Evolutionary conservation across 2,888 invertebrate genomes (phyloP).

Genomic region (Ernsta delagoae): DNA sequence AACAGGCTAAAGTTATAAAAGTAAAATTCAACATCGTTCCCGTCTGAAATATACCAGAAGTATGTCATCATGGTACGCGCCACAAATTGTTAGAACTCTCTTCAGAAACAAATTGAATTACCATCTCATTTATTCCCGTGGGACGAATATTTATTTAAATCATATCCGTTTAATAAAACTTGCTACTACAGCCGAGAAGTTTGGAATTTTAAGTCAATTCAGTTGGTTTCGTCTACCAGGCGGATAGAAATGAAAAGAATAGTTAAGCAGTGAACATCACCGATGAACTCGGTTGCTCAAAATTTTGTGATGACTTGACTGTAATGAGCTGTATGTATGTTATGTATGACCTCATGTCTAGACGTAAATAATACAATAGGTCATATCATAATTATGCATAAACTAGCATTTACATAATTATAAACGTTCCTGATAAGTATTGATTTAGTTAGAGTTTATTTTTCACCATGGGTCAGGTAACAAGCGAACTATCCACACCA

Average conservation of each 20-base stretch:
- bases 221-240: constrained; percentile 11
- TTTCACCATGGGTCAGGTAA: too few species aligned
- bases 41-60: constrained; percentile 19
- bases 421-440: too few species aligned
- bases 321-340: too few species aligned
- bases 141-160: constrained; percentile 38
- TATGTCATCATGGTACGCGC: not conserved
- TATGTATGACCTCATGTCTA: too few species aligned
- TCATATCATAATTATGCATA: too few species aligned
- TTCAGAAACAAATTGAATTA: constrained; percentile 32
- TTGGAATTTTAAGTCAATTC: constrained; percentile 32
- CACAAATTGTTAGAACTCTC: constrained; percentile 34
- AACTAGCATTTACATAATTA: too few species aligned
- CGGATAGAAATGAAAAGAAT: constrained; percentile 11
- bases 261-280: constrained; percentile 45
- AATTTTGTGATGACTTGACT: too few species aligned
- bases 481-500: too few species aligned
- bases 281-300: too few species aligned
- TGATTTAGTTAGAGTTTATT: too few species aligned
- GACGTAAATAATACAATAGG: too few species aligned
- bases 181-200: constrained; percentile 21
- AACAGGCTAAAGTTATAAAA: constrained; percentile 8
- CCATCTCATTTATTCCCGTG: constrained; percentile 31
- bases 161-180: constrained; percentile 35
- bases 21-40: constrained; percentile 15